These are phyloP conservation scores for Arctocebus calabarensis DNA, from an alignment of 2,797 vertebrate genomes.

Conservation along the genomic window DNA sequence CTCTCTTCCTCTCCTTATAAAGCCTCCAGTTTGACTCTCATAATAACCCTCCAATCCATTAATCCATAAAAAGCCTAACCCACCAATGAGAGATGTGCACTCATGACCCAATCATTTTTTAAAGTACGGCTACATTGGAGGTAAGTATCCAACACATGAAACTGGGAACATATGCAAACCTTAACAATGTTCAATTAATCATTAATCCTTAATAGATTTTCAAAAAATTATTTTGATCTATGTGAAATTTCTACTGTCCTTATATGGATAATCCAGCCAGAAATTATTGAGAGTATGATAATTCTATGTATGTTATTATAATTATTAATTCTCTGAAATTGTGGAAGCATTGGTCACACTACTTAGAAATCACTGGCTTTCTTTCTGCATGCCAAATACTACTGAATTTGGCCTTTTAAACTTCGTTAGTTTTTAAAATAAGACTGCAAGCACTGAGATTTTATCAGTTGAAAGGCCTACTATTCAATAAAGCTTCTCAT, in stretches of 20 bases:
- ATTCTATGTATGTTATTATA: background rate
- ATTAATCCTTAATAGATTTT: slow-evolving; percentile 5
- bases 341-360: background rate
- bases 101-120: background rate
- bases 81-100: too few relatives aligned
- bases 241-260: background rate
- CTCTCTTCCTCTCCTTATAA: background rate
- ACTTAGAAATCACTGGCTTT: background rate
- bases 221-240: background rate
- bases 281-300: background rate
- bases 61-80: background rate
- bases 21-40: background rate
- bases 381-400: background rate
- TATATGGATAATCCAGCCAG: background rate
- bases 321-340: slow-evolving; percentile 26
- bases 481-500: background rate
- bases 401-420: background rate
- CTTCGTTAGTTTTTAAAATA: slow-evolving; percentile 6
- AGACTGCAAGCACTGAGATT: background rate
- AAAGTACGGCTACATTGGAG: background rate
- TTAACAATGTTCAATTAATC: background rate
- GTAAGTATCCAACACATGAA: background rate
- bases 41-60: background rate
- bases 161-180: background rate
- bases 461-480: background rate